Base-by-base conservation (phyloP, 1,140 invertebrate genomes). In the Choristoneura fumiferana region DNA sequence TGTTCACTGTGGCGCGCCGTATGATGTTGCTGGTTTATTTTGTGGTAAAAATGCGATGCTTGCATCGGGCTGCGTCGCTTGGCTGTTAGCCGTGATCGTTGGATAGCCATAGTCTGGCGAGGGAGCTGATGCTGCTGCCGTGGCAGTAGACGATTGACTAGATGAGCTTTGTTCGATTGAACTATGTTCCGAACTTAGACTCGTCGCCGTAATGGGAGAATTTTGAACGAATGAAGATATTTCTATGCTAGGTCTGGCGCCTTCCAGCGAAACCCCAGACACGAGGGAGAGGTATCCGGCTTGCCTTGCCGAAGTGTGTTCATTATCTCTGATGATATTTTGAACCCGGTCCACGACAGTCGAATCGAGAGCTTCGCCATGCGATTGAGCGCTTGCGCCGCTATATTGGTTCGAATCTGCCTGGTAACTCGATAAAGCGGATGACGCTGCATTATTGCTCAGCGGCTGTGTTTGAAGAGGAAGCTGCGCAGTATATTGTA, bases 201-300 rank as follows among this genome's bases (percentile, higher is more conserved):
- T 17, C 9, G 12, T 12, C 8, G 22, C 45, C 54, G n/a, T 38
- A 14, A 54, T 14, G 12, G 76, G 73, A 5, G 83, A 82, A 14
- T 60, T 80, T 1, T 88, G 82, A 4, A 76, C 71, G 52, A 87
- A 89, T 0, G 86, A 87, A 6, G 77, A 73, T 39, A 89, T 67
- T 64, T 89, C 86, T 5, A 86, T 58, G 54, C 86, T 89, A 1
- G 86, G 86, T 49, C 72, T 74, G 12, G 78, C 83, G 56, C 76
- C 76, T 57, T 76, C 84, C 38, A 86, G 65, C 12, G 81, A 74
- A 4, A 89, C 76, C 4, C 86, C 83, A 4, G 86, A 84, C 4
- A 89, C 78, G 29, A 84, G 58, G 0, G 84, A 87, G 13, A 68
- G 53, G 55, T 86, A 85, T 49, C 81, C 85, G 3, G 76, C 67